These are phyloP conservation scores for Corynorhinus townsendii DNA, from an alignment of 2,113 vertebrate genomes.

Conservation along the genomic window DNA sequence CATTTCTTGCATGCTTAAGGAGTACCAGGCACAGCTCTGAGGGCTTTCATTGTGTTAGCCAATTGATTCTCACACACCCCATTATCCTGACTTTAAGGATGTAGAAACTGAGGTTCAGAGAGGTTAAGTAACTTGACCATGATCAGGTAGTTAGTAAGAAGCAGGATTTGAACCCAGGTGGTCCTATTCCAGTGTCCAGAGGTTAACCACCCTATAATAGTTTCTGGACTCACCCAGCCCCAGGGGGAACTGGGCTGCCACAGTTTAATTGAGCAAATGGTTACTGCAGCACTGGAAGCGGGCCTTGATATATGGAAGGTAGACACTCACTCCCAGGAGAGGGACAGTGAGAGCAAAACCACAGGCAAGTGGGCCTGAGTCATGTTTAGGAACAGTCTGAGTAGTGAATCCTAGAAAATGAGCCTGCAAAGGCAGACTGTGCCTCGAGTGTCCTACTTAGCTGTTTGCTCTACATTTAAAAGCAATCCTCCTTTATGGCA, in stretches of 20 bases:
- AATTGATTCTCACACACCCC: constrained; percentile 31
- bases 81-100: constrained; percentile 38
- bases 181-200: background rate
- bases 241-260: background rate
- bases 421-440: background rate
- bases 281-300: background rate
- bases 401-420: background rate
- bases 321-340: background rate
- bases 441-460: background rate
- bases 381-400: background rate
- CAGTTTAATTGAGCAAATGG: background rate
- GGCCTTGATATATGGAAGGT: background rate
- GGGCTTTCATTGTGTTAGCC: constrained; percentile 34
- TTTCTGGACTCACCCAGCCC: background rate
- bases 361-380: background rate
- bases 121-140: background rate
- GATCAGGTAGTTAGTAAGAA: background rate
- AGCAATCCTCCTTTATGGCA: background rate
- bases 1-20: constrained; percentile 38
- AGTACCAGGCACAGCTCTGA: constrained; percentile 14
- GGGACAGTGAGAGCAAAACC: background rate
- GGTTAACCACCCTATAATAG: background rate
- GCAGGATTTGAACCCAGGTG: background rate
- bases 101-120: background rate
- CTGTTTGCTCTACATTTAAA: background rate